Evolutionary conservation across 2,797 vertebrate species (phyloP).

Genomic region (Onychomys leucogaster): DNA sequence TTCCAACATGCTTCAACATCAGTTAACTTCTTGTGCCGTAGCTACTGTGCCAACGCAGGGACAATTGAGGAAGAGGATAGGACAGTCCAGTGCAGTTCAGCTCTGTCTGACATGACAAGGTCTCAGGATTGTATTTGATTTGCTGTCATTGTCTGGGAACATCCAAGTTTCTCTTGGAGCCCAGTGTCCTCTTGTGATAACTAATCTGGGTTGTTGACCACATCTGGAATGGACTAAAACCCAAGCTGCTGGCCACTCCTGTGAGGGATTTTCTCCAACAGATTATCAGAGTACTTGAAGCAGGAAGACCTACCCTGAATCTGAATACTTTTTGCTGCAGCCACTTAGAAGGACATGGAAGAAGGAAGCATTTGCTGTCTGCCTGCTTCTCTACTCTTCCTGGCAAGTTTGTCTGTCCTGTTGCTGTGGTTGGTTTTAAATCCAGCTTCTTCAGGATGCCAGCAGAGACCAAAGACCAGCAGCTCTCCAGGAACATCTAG

Average conservation of each 20-base stretch:
- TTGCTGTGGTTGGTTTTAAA: neutral
- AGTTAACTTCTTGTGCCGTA: neutral
- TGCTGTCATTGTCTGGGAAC: neutral
- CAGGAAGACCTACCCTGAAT: neutral
- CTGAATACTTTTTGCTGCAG: neutral
- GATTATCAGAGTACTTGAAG: neutral
- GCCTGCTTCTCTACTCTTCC: neutral
- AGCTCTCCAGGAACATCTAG: neutral
- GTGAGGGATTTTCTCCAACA: neutral
- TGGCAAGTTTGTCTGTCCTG: neutral
- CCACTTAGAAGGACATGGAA: neutral
- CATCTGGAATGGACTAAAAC: neutral
- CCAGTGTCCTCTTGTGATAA: neutral
- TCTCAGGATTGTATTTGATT: neutral
- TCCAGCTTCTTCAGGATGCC: neutral
- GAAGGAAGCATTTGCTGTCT: neutral
- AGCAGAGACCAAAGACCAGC: neutral
- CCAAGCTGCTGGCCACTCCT: neutral
- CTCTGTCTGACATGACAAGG: neutral
- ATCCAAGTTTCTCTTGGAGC: neutral
- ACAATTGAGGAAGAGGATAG: neutral
- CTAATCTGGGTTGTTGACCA: neutral
- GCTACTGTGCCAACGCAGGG: neutral
- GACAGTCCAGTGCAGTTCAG: fast-evolving
- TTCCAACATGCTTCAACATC: neutral